Base-by-base conservation (phyloP, 2,113 vertebrate species). In the Trematocara nigrifrons region DNA sequence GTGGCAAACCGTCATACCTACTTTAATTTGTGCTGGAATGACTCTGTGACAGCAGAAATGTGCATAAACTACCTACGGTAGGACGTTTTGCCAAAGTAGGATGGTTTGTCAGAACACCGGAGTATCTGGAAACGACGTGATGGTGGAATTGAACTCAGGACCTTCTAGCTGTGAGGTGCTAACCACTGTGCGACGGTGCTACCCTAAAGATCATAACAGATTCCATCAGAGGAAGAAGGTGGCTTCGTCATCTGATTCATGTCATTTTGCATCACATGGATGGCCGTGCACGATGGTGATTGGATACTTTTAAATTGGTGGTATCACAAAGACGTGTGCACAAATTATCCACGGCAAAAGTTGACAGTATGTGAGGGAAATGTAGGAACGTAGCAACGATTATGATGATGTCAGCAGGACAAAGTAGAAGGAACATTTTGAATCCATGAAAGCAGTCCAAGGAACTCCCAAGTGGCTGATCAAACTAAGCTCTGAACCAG, bases 281-380 rank as follows among this genome's bases (percentile, higher is more conserved):
- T 56, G 56, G 56, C 56, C 1, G 0, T 59, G 13, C 26, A 57
- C 1, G 3, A 57, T 57, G 26, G 56, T 31, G 26, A 31, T 9
- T 5, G 35, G 35, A 42, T 69, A 1, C 35, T 20, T 66, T 26
- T 13, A 0, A 69, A 6, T 40, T 69, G 61, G 35, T 42, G n/a
- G 35, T 42, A 42, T 42, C 7, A 69, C 35, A 69, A 13, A 69
- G 4, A 69, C 0, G n/a, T 69, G 61, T 66, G 35, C 61, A 0
- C 18, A 40, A 66, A 66, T 40, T 20, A 20, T 33, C 56, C 29
- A 10, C 3, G 0, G 33, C 10, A 66, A 20, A 66, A 12, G 61
- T 69, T 22, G n/a, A 40, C 35, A 40, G 61, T 69, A 5, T 22
- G 64, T 22, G 64, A 69, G 20, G n/a, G 35, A 69, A 20, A 22